These are phyloP conservation scores for Megalurothrips usitatus DNA, from an alignment of 2,888 invertebrate genomes.

Conservation along the genomic window DNA sequence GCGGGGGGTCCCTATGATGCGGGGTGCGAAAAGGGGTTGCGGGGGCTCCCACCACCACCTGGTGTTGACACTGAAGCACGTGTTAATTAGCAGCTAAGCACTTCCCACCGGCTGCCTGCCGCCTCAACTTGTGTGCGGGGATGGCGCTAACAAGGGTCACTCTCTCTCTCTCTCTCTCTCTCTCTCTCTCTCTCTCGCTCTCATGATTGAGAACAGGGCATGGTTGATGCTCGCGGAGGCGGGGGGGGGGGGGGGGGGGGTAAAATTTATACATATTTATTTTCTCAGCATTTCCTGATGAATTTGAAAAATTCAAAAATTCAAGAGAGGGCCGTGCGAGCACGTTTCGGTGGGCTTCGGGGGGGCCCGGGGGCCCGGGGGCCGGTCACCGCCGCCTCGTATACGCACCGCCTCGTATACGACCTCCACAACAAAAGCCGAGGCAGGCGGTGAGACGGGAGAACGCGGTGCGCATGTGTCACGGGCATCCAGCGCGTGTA, in stretches of 20 bases:
- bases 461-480: neutral
- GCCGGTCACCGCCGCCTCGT: neutral
- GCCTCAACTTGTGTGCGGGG: neutral
- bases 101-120: neutral
- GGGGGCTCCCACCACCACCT: neutral
- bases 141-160: slow-evolving; percentile 22
- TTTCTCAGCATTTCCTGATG: too few relatives aligned
- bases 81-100: slow-evolving; percentile 19
- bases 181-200: slow-evolving; percentile 5
- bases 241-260: too few relatives aligned
- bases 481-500: neutral
- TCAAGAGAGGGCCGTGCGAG: too few relatives aligned
- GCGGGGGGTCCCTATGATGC: too few relatives aligned
- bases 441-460: neutral
- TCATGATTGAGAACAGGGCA: too few relatives aligned
- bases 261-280: too few relatives aligned
- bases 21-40: neutral
- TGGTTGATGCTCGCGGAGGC: too few relatives aligned
- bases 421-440: neutral
- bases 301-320: too few relatives aligned
- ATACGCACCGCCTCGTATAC: neutral
- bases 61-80: slow-evolving; percentile 5
- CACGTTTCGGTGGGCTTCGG: too few relatives aligned
- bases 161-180: slow-evolving; percentile 13
- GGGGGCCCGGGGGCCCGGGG: too few relatives aligned